Conservation (phyloP, 1,140 invertebrate genomes). For the Teleogryllus occipitalis region DNA sequence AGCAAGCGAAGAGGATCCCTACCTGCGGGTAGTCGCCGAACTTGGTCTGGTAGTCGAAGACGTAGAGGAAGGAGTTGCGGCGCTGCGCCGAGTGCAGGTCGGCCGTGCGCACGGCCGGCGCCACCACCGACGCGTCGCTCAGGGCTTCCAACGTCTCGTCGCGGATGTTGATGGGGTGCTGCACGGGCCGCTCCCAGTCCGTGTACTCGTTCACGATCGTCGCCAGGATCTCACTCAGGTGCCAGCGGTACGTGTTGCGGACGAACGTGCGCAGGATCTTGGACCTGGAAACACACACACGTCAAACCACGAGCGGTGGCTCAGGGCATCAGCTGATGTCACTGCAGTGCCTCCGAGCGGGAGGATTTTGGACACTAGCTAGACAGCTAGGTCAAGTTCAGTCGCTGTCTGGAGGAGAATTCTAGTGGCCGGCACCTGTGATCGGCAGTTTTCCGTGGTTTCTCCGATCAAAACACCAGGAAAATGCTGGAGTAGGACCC, state of each 20-base stretch:
- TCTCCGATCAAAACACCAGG: too few relatives aligned
- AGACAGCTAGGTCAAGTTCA: too few relatives aligned
- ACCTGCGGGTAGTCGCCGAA: conserved; percentile 84
- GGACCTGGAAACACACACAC: conserved; percentile 42
- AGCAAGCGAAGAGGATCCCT: conserved; percentile 29
- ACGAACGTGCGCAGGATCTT: conserved; percentile 88
- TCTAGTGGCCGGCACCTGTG: too few relatives aligned
- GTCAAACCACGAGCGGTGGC: too few relatives aligned
- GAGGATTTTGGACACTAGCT: too few relatives aligned
- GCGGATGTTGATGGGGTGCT: conserved; percentile 85
- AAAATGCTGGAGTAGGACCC: too few relatives aligned
- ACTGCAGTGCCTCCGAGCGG: too few relatives aligned
- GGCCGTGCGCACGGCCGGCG: conserved; percentile 83
- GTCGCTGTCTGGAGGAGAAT: too few relatives aligned
- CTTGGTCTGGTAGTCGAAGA: conserved; percentile 90
- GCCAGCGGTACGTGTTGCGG: conserved; percentile 75
- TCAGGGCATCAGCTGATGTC: too few relatives aligned
- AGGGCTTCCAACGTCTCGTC: conserved; percentile 90
- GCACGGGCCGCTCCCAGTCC: conserved; percentile 88
- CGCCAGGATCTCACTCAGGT: conserved; percentile 72
- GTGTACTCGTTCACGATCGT: conserved; percentile 95
- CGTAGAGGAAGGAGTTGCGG: conserved; percentile 80
- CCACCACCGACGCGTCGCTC: conserved; percentile 86
- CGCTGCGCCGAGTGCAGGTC: conserved; percentile 81
- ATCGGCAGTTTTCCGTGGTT: too few relatives aligned